These are phyloP conservation scores for Palythoa heliodiscus DNA, from an alignment of 92 coral and sea anemone genomes.

Conservation along the genomic window DNA sequence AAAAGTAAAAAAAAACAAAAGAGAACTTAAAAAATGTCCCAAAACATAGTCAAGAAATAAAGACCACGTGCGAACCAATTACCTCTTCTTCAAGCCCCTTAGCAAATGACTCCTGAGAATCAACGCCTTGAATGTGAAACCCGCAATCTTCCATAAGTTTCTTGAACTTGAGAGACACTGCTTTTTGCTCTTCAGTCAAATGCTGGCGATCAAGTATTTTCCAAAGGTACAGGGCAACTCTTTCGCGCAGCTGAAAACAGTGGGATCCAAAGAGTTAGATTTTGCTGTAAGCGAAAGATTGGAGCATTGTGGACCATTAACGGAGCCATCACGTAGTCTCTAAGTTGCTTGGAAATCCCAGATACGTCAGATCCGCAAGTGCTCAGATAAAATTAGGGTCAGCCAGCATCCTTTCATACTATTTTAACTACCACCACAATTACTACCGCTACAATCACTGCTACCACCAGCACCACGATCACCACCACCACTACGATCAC, in stretches of 20 bases:
- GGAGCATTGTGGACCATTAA: too few relatives aligned
- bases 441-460: too few relatives aligned
- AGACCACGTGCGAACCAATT: neutral
- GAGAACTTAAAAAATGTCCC: neutral
- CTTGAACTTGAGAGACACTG: slow-evolving; percentile 59
- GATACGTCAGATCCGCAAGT: too few relatives aligned
- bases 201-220: slow-evolving; percentile 60
- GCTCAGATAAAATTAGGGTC: too few relatives aligned
- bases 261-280: neutral
- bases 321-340: too few relatives aligned
- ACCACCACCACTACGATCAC: too few relatives aligned
- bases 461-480: too few relatives aligned
- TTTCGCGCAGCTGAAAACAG: slow-evolving; percentile 72
- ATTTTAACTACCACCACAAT: too few relatives aligned
- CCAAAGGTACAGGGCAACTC: slow-evolving; percentile 75
- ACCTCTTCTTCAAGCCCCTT: slow-evolving; percentile 50
- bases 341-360: too few relatives aligned
- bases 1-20: neutral
- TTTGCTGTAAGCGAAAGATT: neutral
- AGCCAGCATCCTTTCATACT: too few relatives aligned
- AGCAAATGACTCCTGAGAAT: slow-evolving; percentile 24
- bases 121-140: slow-evolving; percentile 48
- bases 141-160: slow-evolving; percentile 61
- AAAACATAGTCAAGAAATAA: neutral
- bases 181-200: slow-evolving; percentile 58